phyloP scores from a whole-genome alignment of 2,797 vertebrate species.

The Pipistrellus nathusii region DNA sequence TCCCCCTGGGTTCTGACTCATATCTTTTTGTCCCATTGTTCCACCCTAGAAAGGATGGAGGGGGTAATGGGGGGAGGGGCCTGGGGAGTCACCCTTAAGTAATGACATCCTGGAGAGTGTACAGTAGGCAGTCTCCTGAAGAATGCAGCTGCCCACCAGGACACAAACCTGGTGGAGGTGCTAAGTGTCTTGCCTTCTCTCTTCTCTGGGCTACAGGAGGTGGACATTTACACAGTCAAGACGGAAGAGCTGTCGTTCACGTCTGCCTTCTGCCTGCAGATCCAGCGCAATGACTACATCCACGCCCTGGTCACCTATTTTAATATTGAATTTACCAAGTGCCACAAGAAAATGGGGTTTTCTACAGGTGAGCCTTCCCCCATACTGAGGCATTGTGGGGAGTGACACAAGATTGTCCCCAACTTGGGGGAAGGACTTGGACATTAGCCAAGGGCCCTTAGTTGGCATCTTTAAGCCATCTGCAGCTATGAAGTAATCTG shows the following conservation, averaged over 20 bases:
- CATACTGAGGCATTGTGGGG: background rate
- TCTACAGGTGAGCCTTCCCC: constrained; percentile 92
- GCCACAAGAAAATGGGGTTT: constrained; percentile 99
- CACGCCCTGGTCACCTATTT: constrained; percentile 99
- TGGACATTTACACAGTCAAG: constrained; percentile 99
- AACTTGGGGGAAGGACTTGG: background rate
- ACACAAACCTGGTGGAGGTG: no score
- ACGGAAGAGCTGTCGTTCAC: constrained; percentile 95
- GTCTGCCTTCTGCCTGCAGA: constrained; percentile 97
- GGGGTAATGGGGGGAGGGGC: background rate
- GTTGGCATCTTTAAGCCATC: background rate
- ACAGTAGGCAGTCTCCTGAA: fast-evolving
- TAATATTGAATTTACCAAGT: constrained; percentile 99
- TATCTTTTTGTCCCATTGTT: background rate
- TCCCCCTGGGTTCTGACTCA: background rate
- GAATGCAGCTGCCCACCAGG: background rate
- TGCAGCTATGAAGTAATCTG: background rate
- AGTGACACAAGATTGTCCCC: background rate
- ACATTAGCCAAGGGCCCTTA: background rate
- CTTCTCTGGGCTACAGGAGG: constrained; percentile 90
- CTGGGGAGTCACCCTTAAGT: background rate
- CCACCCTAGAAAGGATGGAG: background rate
- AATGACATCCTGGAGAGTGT: no score
- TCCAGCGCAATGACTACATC: constrained; percentile 97
- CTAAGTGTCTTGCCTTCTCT: constrained; percentile 49